These are phyloP conservation scores for Loxodonta africana DNA, from an alignment of 2,113 vertebrate species.

Conservation along the genomic window DNA sequence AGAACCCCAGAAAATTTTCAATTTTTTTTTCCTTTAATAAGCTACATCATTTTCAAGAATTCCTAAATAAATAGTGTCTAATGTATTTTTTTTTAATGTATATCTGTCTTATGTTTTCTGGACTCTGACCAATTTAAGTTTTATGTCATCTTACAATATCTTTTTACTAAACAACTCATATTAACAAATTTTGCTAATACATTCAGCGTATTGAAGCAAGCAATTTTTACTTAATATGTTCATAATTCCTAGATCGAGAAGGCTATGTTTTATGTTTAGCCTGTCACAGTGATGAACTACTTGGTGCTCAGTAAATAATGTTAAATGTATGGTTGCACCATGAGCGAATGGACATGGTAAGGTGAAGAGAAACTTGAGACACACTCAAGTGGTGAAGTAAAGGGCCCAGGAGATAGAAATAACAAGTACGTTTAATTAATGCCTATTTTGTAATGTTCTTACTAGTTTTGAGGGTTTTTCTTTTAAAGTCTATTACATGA, in stretches of 20 bases:
- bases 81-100: neutral
- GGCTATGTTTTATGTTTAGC: neutral
- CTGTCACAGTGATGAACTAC: neutral
- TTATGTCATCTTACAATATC: neutral
- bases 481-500: neutral
- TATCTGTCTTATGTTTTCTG: neutral
- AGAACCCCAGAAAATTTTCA: neutral
- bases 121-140: neutral
- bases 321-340: neutral
- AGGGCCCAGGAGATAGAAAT: neutral
- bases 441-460: neutral
- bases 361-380: neutral
- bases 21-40: neutral
- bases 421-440: neutral
- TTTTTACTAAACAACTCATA: conserved; percentile 1
- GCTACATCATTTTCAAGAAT: neutral
- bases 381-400: neutral
- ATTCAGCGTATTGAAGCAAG: neutral
- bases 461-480: neutral
- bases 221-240: neutral
- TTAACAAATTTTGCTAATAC: neutral
- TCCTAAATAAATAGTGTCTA: neutral
- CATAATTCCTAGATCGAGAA: neutral
- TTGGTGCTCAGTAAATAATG: neutral
- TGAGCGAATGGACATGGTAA: neutral